Conservation (phyloP, 2,113 vertebrate genomes). For the Cricetomys ansorgei region DNA sequence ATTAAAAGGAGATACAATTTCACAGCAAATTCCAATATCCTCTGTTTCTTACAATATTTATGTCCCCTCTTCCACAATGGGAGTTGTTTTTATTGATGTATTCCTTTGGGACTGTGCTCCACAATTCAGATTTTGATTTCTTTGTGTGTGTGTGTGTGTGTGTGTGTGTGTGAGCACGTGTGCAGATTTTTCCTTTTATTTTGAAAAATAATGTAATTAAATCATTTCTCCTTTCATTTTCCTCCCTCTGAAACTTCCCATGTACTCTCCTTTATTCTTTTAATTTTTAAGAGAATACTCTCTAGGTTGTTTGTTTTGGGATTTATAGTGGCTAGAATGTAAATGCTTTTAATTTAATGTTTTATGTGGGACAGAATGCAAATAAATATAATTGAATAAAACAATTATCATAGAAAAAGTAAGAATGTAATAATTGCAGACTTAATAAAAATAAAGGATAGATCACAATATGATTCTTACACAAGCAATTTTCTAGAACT, state of each 20-base stretch:
- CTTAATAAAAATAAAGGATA: neutral
- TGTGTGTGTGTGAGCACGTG: too few species aligned
- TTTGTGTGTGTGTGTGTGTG: neutral
- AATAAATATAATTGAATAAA: neutral
- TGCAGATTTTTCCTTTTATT: neutral
- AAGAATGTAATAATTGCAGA: neutral
- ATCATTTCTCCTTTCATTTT: neutral
- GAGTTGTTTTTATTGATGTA: neutral
- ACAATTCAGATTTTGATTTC: neutral
- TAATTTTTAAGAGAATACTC: conserved; percentile 21
- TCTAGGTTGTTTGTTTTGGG: neutral
- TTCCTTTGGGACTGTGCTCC: neutral
- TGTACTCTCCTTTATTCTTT: neutral
- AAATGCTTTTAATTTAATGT: neutral
- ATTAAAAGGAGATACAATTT: neutral
- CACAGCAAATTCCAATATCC: too few species aligned
- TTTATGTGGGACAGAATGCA: neutral
- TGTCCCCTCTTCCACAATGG: neutral
- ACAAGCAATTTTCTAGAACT: neutral
- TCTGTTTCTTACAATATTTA: neutral
- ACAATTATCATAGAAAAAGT: neutral
- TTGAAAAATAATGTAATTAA: neutral
- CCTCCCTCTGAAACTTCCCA: neutral
- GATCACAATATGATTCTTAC: neutral
- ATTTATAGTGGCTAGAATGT: neutral